Evolutionary conservation across 2,888 invertebrate genomes (phyloP).

Genomic region (Andrena praecox): DNA sequence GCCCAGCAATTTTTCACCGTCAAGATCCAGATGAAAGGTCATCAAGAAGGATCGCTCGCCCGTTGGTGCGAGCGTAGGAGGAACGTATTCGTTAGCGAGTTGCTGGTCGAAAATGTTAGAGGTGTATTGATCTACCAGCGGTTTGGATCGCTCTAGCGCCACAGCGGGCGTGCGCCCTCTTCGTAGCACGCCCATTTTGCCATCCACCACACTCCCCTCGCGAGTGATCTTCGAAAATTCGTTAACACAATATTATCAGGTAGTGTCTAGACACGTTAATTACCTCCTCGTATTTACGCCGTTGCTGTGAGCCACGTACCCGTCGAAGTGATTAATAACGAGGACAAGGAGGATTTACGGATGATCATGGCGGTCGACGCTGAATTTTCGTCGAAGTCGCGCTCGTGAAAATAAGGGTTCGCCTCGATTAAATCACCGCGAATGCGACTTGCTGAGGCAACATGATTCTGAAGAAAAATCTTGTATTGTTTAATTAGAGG

Average conservation of each 20-base stretch:
- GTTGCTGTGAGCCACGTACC: conserved; percentile 9
- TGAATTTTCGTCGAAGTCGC: conserved; percentile 17
- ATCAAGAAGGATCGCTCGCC: conserved; percentile 45
- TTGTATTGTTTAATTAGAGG: no score
- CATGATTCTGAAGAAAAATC: no score
- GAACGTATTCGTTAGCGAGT: conserved; percentile 47
- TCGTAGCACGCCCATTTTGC: conserved; percentile 46
- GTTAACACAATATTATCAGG: conserved; percentile 50
- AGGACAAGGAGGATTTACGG: conserved; percentile 24
- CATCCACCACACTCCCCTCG: not conserved
- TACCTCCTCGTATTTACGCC: conserved; percentile 44
- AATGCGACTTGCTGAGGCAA: not conserved
- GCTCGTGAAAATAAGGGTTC: conserved; percentile 7
- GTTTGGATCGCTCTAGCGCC: conserved; percentile 58
- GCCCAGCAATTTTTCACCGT: conserved; percentile 52
- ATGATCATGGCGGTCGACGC: conserved; percentile 15
- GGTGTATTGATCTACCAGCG: conserved; percentile 52
- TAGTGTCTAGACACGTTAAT: conserved; percentile 59
- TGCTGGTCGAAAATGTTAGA: conserved; percentile 30
- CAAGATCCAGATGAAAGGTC: conserved; percentile 49
- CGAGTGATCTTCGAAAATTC: conserved; percentile 62
- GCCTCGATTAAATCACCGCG: not conserved
- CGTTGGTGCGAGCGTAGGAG: conserved; percentile 9
- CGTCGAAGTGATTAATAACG: conserved; percentile 45
- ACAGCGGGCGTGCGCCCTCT: conserved; percentile 33